Base-by-base conservation (phyloP, 1,140 invertebrate species). In the Calliopsis andreniformis region DNA sequence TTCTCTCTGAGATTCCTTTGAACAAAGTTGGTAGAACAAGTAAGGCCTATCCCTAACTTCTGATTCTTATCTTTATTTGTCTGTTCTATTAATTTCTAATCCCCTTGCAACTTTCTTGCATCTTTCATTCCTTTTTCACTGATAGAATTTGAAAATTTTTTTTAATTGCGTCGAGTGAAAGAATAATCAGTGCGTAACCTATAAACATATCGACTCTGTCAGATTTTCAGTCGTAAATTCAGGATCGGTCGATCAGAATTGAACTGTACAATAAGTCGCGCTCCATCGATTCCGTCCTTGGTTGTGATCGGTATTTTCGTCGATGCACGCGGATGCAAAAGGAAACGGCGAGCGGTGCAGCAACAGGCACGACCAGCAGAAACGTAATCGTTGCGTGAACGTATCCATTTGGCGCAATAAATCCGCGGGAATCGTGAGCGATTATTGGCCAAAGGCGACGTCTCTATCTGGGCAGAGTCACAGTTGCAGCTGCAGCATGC, bases 331-430 rank as follows among this genome's bases (percentile, higher is more conserved):
- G 32, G 32, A 35, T 53, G 20, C 42, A 61, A 70, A 70, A 70
- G 67, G 68, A 70, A 39, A 49, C 30, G 30, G 16, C 3, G 68
- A 62, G 28, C 35, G 10, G n/a, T n/a, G 56, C 43, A 62, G 49
- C 35, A 49, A 49, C 43, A 20, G 20, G 35, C 42, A 56, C 5
- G 20, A 30, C 42, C 56, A 7, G 20, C 43, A 39, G 43, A 62
- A 39, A 62, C 43, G 68, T 62, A 62, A 70, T 49, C 68, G 56
- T 71, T 71, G 68, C 68, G 68, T 71, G 68, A 43, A 71, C 68
- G 68, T 71, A 71, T 71, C n/a, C 68, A 71, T 71, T 71, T 71
- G 68, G 43, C 43, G 43, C 68, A 71, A 71, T 71, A 71, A 71
- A 71, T 71, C 68, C 30, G 58, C 68, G 43, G 18, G 67, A 25